Evolutionary conservation across 2,888 invertebrate genomes (phyloP), one percentile per base, ranked within the genome.

Genomic region (Coenonympha glycerion): DNA sequence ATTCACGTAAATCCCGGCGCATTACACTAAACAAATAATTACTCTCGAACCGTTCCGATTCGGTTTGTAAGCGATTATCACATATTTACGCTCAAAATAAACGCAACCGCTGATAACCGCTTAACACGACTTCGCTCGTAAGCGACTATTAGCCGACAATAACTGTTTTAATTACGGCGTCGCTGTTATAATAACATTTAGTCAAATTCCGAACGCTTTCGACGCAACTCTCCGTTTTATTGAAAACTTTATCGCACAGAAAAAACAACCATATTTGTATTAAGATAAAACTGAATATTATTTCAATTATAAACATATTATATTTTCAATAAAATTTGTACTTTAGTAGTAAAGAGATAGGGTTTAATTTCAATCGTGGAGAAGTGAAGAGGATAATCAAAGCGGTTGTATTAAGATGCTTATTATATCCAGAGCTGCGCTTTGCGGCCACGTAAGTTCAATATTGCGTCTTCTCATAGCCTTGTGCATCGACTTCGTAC

Each of bases 141-240:
- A 45, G 31, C 45, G 24, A 46, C 36, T 37, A 36, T 49, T 53
- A 42, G 26, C 30, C 53, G 28, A 53, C 46, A 41, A 53, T 49
- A n/a, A n/a, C n/a, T 46, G 46, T 49, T 49, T 49, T 53, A 53
- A 53, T 49, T 49, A 53, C 34, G 39, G 30, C 42, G 26, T 47
- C 49, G 24, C 46, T 42, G 42, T 49, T 49, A 53, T 47, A 42
- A 53, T 49, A 49, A 46, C 53, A 49, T 47, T 49, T 49, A 49
- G 49, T 45, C 40, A 45, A 48, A 48, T 53, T 45, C 33, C 52
- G 45, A 33, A 28, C 34, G 52, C 39, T 49, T 37, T 41, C 21
- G 46, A 19, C 28, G 21, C 26, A 46, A 22, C 45, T 18, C 26
- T 37, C 36, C 36, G 11, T 46, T 46, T 37, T 46, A 46, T 36